These are phyloP conservation scores for Caerostris darwini DNA, from an alignment of 1,140 invertebrate genomes.

Conservation along the genomic window DNA sequence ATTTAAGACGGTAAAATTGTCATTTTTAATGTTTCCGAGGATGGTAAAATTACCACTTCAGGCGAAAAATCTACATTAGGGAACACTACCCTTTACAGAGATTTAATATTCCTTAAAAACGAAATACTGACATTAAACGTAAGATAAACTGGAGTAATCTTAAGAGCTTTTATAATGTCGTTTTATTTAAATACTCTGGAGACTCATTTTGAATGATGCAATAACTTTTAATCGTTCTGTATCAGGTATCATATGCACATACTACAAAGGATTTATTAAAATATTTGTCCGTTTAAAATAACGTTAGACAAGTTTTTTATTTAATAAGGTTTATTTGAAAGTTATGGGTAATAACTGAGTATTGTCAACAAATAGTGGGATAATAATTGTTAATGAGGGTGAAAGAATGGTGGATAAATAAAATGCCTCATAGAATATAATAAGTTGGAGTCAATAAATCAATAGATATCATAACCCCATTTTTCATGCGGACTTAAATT, in stretches of 20 bases:
- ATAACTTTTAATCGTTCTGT: slow-evolving; percentile 27
- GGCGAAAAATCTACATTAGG: not conserved
- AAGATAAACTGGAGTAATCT: not conserved
- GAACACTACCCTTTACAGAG: not conserved
- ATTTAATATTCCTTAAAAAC: not conserved
- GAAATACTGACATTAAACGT: not conserved
- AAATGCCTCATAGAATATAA: no score
- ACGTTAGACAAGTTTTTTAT: no score
- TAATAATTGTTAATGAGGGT: no score
- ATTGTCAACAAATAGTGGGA: no score
- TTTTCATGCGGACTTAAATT: no score
- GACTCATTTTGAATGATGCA: not conserved
- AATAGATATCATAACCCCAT: no score
- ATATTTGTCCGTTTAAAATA: no score
- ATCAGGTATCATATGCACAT: not conserved
- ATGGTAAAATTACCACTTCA: slow-evolving; percentile 17
- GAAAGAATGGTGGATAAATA: no score
- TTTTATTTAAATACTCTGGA: slow-evolving; percentile 8
- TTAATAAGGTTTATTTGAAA: no score
- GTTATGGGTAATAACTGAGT: no score
- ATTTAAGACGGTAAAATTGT: not conserved
- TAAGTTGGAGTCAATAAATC: no score
- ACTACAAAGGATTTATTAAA: no score
- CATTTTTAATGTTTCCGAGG: slow-evolving; percentile 4
- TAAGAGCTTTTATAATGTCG: not conserved